Evolutionary conservation across 2,113 vertebrate species (phyloP), one percentile per base, ranked within the genome.

Genomic region (Brienomyrus brachyistius): DNA sequence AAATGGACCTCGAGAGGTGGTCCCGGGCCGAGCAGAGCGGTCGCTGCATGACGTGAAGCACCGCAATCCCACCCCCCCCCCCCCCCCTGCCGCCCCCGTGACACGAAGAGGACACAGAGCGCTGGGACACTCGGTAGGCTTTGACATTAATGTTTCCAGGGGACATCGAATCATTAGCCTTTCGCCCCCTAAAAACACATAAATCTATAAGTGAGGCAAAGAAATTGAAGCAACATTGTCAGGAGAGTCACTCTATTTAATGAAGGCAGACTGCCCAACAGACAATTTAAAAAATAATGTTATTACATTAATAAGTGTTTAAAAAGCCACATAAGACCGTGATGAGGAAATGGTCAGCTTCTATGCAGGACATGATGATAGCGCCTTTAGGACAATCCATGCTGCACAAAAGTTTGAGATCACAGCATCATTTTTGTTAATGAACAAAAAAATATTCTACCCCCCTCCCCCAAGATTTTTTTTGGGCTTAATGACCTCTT

Each of bases 91-190:
- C 19, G 0, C 54, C 17, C 23, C n/a, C 7, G 13, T 21, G 80
- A 84, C 43, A 84, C 43, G 40, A 21, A 21, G 19, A 45, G 7
- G 80, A 84, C 80, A 47, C 21, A 43, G 80, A 84, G 43, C 43
- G 48, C 19, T 8, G 40, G 45, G 40, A 84, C 40, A 0, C 40
- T 45, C 47, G 80, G 80, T 19, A 83, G 80, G 43, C 31, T 19
- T 84, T 84, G 80, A 84, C 80, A 84, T 84, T 84, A 48, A 84
- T 84, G 80, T 84, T 84, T 47, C 19, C 45, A 23, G 45, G 48
- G 47, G 27, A 86, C 50, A 31, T 31, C 4, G 23, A 86, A n/a
- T 54, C 35, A 86, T 52, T 86, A 52, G 48, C 48, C 85, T 86
- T 66, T 54, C 27, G 2, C 48, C 85, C 84, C 13, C 48, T 27